These are phyloP conservation scores for Talpa occidentalis DNA, from an alignment of 2,113 vertebrate genomes.

Conservation along the genomic window DNA sequence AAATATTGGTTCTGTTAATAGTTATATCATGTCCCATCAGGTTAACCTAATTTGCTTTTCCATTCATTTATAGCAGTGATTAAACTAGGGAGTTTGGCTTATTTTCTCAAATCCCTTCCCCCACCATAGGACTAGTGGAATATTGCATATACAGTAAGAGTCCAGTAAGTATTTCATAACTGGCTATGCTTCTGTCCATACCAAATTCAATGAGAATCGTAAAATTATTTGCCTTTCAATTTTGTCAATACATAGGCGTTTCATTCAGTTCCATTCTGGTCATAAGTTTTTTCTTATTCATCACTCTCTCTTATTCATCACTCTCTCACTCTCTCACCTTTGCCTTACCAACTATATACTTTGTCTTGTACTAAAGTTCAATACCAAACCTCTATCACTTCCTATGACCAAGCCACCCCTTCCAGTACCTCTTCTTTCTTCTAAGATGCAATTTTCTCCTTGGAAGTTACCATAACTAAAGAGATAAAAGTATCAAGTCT, in stretches of 20 bases:
- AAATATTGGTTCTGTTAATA: conserved; percentile 34
- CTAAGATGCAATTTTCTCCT: conserved; percentile 18
- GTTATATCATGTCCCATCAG: background rate
- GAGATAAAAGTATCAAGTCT: conserved; percentile 33
- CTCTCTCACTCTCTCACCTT: background rate
- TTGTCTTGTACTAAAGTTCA: background rate
- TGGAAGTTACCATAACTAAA: conserved; percentile 33
- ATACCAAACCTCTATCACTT: background rate
- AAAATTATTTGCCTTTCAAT: conserved; percentile 40
- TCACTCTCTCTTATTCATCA: background rate
- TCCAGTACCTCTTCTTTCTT: background rate
- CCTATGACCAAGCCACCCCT: background rate
- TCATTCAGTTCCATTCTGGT: conserved; percentile 1
- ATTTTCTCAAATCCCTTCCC: background rate
- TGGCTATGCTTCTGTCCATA: background rate
- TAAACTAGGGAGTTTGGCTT: conserved; percentile 16
- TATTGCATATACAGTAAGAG: background rate
- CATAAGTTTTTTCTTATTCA: background rate
- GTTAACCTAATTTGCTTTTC: conserved; percentile 44
- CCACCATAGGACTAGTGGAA: background rate
- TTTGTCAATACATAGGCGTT: background rate
- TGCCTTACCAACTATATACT: background rate
- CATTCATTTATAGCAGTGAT: background rate
- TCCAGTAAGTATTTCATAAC: background rate
- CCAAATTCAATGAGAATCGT: conserved; percentile 35